Percentiles rank a stretch among this genome's conserved stretches.
Conservation (phyloP, 2,888 invertebrate species). For the Notodonta ziczac region DNA sequence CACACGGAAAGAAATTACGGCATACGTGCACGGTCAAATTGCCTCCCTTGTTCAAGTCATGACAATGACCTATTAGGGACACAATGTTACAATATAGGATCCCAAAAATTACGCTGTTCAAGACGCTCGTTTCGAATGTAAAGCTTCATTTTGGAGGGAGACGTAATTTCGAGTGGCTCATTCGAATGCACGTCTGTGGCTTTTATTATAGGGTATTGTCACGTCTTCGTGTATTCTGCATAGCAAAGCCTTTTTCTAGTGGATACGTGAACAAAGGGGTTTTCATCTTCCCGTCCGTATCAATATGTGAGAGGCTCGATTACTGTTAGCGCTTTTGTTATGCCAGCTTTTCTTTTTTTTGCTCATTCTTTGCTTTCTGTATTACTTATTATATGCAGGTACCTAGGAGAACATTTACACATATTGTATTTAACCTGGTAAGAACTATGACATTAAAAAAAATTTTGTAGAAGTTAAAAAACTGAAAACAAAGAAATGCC, state of each 20-base stretch:
- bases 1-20: slow-evolving; percentile 59
- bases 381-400: too few relatives aligned
- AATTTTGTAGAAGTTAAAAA: slow-evolving; percentile 1
- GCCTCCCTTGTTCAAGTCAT: slow-evolving; percentile 56
- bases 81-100: slow-evolving; percentile 58
- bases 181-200: slow-evolving; percentile 57
- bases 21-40: slow-evolving; percentile 66
- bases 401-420: too few relatives aligned
- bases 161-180: slow-evolving; percentile 49
- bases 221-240: slow-evolving; percentile 33
- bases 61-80: slow-evolving; percentile 69
- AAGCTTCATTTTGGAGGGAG: slow-evolving; percentile 39
- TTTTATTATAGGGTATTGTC: slow-evolving; percentile 53
- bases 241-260: slow-evolving; percentile 26
- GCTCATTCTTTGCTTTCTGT: too few relatives aligned
- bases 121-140: slow-evolving; percentile 44
- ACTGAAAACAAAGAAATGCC: slow-evolving; percentile 14
- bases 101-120: slow-evolving; percentile 42
- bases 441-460: neutral
- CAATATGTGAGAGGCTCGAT: slow-evolving; percentile 26
- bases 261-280: slow-evolving; percentile 27
- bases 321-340: slow-evolving; percentile 1
- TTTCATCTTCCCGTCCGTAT: slow-evolving; percentile 31
- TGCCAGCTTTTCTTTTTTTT: slow-evolving; percentile 19
- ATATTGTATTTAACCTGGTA: too few relatives aligned